Conservation (phyloP, 2,888 invertebrate species). For the Gasteruption jaculator region DNA sequence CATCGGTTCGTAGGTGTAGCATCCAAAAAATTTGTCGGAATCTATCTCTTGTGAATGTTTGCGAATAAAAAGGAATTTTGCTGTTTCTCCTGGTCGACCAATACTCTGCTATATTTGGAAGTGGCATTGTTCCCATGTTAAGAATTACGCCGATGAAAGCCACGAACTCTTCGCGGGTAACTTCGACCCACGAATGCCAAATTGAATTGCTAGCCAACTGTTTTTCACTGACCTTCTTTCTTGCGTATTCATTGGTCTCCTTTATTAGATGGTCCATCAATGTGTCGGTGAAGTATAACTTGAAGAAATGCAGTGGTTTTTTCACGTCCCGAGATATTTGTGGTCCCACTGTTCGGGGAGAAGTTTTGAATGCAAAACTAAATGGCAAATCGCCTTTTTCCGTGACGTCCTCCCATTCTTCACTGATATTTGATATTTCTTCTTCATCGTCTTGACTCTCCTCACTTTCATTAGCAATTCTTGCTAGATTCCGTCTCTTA, state of each 20-base stretch:
- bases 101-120: slow-evolving; percentile 19
- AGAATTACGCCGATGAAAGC: slow-evolving; percentile 24
- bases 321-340: slow-evolving; percentile 14
- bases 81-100: slow-evolving; percentile 16
- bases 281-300: slow-evolving; percentile 9
- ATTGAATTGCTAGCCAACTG: slow-evolving; percentile 16
- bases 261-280: slow-evolving; percentile 11
- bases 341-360: slow-evolving; percentile 15
- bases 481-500: slow-evolving; percentile 7
- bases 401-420: slow-evolving; percentile 10
- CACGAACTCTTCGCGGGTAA: slow-evolving; percentile 20
- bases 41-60: slow-evolving; percentile 20
- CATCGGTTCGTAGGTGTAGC: slow-evolving; percentile 11
- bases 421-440: slow-evolving; percentile 4
- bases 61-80: slow-evolving; percentile 23
- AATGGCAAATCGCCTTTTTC: slow-evolving; percentile 11
- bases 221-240: slow-evolving; percentile 11
- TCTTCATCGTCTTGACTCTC: slow-evolving; percentile 3
- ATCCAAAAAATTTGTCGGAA: slow-evolving; percentile 25
- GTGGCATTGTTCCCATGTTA: slow-evolving; percentile 24
- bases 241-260: slow-evolving; percentile 16
- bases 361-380: slow-evolving; percentile 7
- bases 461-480: slow-evolving; percentile 3
- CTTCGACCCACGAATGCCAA: slow-evolving; percentile 20
- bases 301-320: slow-evolving; percentile 18